Base-by-base conservation (phyloP, 2,888 invertebrate genomes). In the Machimus atricapillus region DNA sequence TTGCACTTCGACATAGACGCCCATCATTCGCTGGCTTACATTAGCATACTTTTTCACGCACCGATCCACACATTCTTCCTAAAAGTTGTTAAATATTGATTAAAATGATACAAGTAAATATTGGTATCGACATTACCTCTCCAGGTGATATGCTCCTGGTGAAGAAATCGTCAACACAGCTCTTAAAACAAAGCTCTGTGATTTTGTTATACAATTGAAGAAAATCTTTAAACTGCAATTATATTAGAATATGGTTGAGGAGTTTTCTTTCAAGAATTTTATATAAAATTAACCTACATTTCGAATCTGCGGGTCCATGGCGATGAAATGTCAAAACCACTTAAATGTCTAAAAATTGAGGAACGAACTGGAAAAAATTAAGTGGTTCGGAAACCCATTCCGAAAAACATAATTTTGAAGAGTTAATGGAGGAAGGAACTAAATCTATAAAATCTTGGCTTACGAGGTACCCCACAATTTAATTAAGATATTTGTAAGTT, bases 121-220 rank as follows among this genome's bases (percentile, higher is more conserved):
- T 46, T 43, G 4, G 16, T 14, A 3, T 1, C 43, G 0, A 4
- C 43, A 46, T 14, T 37, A 88, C 89, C 87, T 89, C 89, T 56
- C 88, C 87, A 0, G 16, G n/a, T 0, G 86, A 19, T 66, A 89
- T n/a, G n/a, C 81, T 66, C 43, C 89, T 85, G 34, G 90, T 91
- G 87, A 90, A 91, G 19, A 93, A 91, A 78, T 91, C 91, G 85
- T 93, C 92, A 27, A 92, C 91, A 88, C 92, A 93, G 74, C 91
- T 90, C 52, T 89, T 89, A 52, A 93, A 93, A 86, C 92, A 93
- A 76, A 92, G 66, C 88, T 93, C 93, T 1, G 92, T 93, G 76
- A 93, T 91, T 91, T 91, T 91, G 90, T 93, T 93, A 91, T 93
- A 93, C 89, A 93, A 90, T 89, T 90, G 90, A 27, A 93, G 90